Conservation (phyloP, 30 jellyfish, hydroid and myxozoan genomes). For the Mastigias papua region DNA sequence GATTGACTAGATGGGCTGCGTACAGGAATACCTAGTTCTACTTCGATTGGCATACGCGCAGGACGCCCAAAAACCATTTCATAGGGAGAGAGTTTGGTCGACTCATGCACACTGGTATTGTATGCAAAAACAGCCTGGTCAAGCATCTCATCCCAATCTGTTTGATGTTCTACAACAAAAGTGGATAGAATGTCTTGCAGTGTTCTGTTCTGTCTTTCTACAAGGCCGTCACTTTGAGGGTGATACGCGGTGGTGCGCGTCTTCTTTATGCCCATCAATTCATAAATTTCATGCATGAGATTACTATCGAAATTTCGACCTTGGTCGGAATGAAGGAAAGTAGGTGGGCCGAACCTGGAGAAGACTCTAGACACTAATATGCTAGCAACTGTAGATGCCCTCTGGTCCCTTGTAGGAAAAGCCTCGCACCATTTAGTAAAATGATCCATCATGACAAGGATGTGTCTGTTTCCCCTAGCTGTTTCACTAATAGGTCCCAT, state of each 20-base stretch:
- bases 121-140: constrained; percentile 66
- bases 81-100: constrained; percentile 60
- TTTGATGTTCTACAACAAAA: constrained; percentile 10
- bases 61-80: constrained; percentile 69
- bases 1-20: constrained; percentile 52
- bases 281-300: constrained; percentile 62
- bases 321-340: constrained; percentile 60
- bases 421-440: constrained; percentile 81
- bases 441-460: constrained; percentile 65
- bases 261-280: constrained; percentile 52
- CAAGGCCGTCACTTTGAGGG: constrained; percentile 61
- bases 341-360: constrained; percentile 56
- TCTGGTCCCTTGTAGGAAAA: constrained; percentile 38
- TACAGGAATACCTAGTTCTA: constrained; percentile 55
- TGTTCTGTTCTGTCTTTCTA: constrained; percentile 55
- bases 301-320: constrained; percentile 44
- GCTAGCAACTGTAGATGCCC: constrained; percentile 63
- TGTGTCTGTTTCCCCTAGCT: constrained; percentile 49
- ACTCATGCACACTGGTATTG: constrained; percentile 46
- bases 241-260: constrained; percentile 68
- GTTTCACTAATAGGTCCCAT: constrained; percentile 55
- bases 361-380: constrained; percentile 49
- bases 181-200: constrained; percentile 11
- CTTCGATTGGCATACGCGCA: constrained; percentile 65
- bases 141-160: constrained; percentile 31